A percentile compares a stretch with the other conserved stretches of the same genome.
Conservation (phyloP, 1,140 invertebrate species). For the Meloidogyne hapla region DNA sequence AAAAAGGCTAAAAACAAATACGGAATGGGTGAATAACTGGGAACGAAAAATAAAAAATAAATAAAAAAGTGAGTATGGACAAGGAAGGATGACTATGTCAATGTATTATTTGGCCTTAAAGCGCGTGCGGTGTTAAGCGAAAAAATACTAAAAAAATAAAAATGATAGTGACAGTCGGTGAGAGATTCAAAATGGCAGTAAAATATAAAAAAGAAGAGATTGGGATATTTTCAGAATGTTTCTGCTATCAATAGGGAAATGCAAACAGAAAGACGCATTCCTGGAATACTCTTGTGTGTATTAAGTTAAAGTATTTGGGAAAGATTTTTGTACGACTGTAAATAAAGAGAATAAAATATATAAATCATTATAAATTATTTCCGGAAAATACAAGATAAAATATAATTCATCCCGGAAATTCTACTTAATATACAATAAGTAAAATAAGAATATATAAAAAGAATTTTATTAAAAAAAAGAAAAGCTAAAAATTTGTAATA, state of each 20-base stretch:
- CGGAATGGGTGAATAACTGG: not conserved
- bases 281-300: not conserved
- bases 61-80: not conserved
- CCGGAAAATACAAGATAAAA: not conserved
- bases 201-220: not conserved
- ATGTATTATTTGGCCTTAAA: slow-evolving; percentile 5
- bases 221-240: not conserved
- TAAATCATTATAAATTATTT: not conserved
- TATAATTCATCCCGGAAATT: too few species aligned
- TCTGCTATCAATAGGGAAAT: too few species aligned
- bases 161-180: not conserved
- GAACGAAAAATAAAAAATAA: not conserved
- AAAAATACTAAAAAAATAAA: slow-evolving; percentile 1
- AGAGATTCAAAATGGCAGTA: not conserved
- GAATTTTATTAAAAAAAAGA: too few species aligned
- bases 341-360: not conserved
- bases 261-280: not conserved
- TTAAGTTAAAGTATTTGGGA: not conserved
- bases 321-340: not conserved
- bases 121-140: not conserved
- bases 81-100: not conserved
- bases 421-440: too few species aligned
- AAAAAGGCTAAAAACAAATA: not conserved
- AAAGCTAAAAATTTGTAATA: too few species aligned
- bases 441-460: too few species aligned